These are phyloP conservation scores for Onychomys leucogaster DNA, from an alignment of 2,797 vertebrate genomes.

Conservation along the genomic window DNA sequence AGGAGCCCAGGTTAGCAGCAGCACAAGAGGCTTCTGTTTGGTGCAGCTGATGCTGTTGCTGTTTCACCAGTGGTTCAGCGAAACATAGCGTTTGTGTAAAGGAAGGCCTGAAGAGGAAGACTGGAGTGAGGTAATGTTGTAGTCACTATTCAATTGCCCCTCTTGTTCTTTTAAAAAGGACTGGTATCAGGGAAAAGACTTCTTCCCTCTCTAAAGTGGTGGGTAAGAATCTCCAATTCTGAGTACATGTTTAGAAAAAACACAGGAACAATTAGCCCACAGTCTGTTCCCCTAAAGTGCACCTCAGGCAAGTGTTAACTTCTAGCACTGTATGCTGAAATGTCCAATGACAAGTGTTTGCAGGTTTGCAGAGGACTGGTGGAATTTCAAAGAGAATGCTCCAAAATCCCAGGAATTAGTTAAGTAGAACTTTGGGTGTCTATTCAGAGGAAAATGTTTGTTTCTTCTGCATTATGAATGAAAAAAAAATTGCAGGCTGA, in stretches of 20 bases:
- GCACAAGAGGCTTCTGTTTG: not conserved
- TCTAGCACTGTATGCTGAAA: not conserved
- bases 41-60: not conserved
- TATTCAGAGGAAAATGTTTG: not conserved
- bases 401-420: not conserved
- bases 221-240: not conserved
- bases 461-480: not conserved
- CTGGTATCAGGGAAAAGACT: not conserved
- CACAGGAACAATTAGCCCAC: not conserved
- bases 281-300: not conserved
- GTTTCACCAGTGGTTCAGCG: not conserved
- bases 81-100: not conserved
- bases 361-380: not conserved
- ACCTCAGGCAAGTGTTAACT: not conserved
- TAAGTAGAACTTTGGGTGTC: not conserved
- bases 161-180: not conserved
- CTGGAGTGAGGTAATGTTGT: not conserved
- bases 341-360: not conserved
- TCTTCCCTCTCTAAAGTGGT: not conserved
- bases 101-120: not conserved
- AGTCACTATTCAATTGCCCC: not conserved
- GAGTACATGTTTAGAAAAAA: constrained; percentile 4
- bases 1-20: not conserved
- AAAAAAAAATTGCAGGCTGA: not conserved
- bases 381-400: constrained; percentile 15